Evolutionary conservation across 2,888 invertebrate genomes (phyloP).

Genomic region (Drosophila tanythrix): DNA sequence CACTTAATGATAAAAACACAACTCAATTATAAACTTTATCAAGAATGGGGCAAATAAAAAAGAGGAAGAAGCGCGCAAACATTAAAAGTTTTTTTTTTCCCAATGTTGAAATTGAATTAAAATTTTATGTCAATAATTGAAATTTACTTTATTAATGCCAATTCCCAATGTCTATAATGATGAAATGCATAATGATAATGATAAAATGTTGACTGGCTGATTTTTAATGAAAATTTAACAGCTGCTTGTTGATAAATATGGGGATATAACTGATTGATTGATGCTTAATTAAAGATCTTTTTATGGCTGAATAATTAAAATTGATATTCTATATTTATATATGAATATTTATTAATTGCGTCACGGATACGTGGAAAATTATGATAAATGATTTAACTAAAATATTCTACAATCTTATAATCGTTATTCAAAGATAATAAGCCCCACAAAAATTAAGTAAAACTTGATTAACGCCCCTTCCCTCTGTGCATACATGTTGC

Average conservation of each 20-base stretch:
- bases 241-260: slow-evolving; percentile 12
- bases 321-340: neutral
- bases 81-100: slow-evolving; percentile 54
- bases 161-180: slow-evolving; percentile 30
- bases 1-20: slow-evolving; percentile 79
- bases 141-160: slow-evolving; percentile 67
- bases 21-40: slow-evolving; percentile 79
- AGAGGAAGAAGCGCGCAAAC: slow-evolving; percentile 27
- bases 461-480: neutral
- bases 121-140: slow-evolving; percentile 72
- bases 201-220: slow-evolving; percentile 24
- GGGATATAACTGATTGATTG: neutral
- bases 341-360: neutral
- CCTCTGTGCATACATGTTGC: slow-evolving; percentile 8
- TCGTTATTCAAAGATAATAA: neutral
- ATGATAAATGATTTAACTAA: neutral
- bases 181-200: slow-evolving; percentile 15
- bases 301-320: neutral
- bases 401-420: neutral
- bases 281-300: slow-evolving; percentile 1
- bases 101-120: slow-evolving; percentile 74
- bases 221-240: slow-evolving; percentile 52
- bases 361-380: neutral
- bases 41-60: slow-evolving; percentile 11
- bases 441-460: neutral